Evolutionary conservation across 2,797 vertebrate genomes (phyloP), one percentile per base, ranked within the genome.

Genomic region (Gymnothorax javanicus): DNA sequence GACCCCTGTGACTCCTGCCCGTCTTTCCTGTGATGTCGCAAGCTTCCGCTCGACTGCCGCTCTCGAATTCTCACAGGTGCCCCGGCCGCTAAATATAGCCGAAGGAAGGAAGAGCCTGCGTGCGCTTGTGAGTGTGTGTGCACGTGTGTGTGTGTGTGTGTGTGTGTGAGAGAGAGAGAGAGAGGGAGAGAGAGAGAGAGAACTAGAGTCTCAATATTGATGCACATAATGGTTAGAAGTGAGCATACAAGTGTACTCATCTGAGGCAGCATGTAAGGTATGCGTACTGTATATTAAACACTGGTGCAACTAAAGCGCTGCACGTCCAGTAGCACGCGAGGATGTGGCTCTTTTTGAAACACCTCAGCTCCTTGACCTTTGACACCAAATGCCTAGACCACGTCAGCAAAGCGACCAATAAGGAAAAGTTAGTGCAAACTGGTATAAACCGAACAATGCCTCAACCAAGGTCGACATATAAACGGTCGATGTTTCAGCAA

Each of bases 41-140:
- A 86, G 85, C 73, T 86, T 82, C 87, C 83, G 86, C 91, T 90
- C 89, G 90, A 91, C 89, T 64, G 85, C 86, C 85, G 89, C 20
- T 11, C 0, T 85, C 88, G 91, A 90, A 91, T 89, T 90, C 90
- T 89, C 91, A 86, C 92, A 94, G 93, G 94, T 94, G 92, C 92
- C 89, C 83, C 82, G 6, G 84, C 56, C 84, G 84, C 91, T 93
- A 93, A 92, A 92, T 91, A 91, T 92, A 93, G 73, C 15, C 33
- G 83, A 90, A 92, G 93, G 93, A 92, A 92, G 93, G 94, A 93
- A 92, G 87, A 87, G 86, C 86, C 88, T 85, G 82, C 87, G 56
- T 11, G 82, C 71, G 84, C 88, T 77, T 86, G 86, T 89, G 58
- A 87, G 87, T 56, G 71, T 87, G 43, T 88, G 89, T 87, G 67